Conservation (phyloP, 2,888 invertebrate species). For the Osmoderma eremita region DNA sequence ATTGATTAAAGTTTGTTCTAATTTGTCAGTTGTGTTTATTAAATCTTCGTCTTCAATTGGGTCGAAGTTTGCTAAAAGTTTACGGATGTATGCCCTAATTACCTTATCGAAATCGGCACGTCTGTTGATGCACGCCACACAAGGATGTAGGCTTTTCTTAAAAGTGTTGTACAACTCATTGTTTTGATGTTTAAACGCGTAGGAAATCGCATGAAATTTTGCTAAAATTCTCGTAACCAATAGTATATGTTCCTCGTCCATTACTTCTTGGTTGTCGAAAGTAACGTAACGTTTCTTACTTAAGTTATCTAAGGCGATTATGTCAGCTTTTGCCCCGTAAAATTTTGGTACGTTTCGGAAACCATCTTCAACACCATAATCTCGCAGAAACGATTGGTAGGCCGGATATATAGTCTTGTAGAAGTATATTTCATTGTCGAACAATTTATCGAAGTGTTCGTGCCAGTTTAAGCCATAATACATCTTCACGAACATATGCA, state of each 20-base stretch:
- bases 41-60: constrained; percentile 7
- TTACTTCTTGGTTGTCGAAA: constrained; percentile 55
- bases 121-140: constrained; percentile 21
- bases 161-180: constrained; percentile 25
- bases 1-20: constrained; percentile 22
- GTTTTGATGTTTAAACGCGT: constrained; percentile 41
- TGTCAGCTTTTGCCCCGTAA: constrained; percentile 43
- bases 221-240: constrained; percentile 38
- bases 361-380: constrained; percentile 11
- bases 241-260: constrained; percentile 41
- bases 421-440: constrained; percentile 19
- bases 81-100: constrained; percentile 2
- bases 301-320: constrained; percentile 60
- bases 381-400: constrained; percentile 14
- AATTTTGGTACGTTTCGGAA: constrained; percentile 34
- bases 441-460: constrained; percentile 4
- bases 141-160: constrained; percentile 11
- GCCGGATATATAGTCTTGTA: constrained; percentile 33
- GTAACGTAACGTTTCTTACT: constrained; percentile 55
- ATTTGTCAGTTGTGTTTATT: neutral
- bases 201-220: constrained; percentile 42
- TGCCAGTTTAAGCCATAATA: neutral
- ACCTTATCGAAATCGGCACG: constrained; percentile 9
- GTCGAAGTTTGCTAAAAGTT: constrained; percentile 23
- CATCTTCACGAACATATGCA: constrained; percentile 36